phyloP scores from a whole-genome alignment of 2,797 vertebrate species.

The Rhincodon typus region DNA sequence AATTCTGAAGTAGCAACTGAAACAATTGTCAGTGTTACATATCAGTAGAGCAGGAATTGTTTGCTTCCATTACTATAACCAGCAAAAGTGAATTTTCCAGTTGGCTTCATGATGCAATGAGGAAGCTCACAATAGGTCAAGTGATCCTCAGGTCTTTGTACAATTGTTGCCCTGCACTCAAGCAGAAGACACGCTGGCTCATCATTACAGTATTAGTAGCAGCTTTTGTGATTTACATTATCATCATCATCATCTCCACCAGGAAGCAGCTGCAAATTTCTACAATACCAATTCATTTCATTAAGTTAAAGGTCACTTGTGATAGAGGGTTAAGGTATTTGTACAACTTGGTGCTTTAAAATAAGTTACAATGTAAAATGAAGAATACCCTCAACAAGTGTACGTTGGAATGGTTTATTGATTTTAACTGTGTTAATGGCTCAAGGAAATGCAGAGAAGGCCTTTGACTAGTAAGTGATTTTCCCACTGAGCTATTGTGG shows the following conservation, averaged over 20 bases:
- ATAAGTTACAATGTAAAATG: background rate
- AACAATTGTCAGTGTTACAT: background rate
- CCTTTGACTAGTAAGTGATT: background rate
- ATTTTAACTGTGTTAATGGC: conserved; percentile 20
- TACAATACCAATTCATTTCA: background rate
- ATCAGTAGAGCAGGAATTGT: background rate
- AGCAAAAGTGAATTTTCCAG: background rate
- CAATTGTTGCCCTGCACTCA: background rate
- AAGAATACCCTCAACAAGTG: background rate
- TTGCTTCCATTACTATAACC: background rate
- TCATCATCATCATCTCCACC: background rate
- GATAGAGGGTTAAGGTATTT: background rate
- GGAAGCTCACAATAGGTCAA: background rate
- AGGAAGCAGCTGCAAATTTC: background rate
- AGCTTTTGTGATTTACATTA: background rate
- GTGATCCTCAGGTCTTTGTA: too few relatives aligned
- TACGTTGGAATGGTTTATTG: background rate
- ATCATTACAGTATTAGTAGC: background rate
- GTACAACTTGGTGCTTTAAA: background rate
- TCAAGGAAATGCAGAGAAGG: background rate
- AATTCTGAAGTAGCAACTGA: background rate
- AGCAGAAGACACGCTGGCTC: background rate
- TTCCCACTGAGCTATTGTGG: background rate
- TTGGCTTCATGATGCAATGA: background rate
- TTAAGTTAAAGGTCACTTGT: background rate